Evolutionary conservation across 2,113 vertebrate genomes (phyloP).

Genomic region (Neoarius graeffei): DNA sequence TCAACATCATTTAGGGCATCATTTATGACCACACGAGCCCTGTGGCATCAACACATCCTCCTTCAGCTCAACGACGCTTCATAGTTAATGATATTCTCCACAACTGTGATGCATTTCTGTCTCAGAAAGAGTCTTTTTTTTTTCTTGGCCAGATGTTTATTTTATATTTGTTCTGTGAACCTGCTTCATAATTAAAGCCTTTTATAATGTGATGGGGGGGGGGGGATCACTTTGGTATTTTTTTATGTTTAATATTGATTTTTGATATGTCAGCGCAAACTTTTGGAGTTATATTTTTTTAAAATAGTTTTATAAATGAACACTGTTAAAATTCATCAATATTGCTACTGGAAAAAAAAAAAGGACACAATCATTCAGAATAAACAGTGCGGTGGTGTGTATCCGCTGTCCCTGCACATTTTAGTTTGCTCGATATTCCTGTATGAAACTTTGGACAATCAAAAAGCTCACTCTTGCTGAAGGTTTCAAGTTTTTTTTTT

Average conservation of each 20-base stretch:
- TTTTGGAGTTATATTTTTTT: not conserved
- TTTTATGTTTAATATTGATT: not conserved
- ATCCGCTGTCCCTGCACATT: not conserved
- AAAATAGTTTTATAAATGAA: not conserved
- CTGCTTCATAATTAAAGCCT: not conserved
- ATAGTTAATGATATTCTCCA: not conserved
- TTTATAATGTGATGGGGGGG: not conserved
- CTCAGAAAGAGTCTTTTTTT: not conserved
- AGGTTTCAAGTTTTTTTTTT: slow-evolving; percentile 53
- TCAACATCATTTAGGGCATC: slow-evolving; percentile 17
- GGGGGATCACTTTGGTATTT: not conserved
- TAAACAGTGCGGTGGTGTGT: not conserved
- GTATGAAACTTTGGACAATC: not conserved
- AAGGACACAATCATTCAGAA: not conserved
- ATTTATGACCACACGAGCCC: slow-evolving; percentile 29
- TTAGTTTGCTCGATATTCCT: slow-evolving; percentile 4
- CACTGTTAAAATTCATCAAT: not conserved
- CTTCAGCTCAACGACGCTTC: not conserved
- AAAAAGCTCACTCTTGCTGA: slow-evolving; percentile 52
- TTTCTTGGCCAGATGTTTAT: not conserved
- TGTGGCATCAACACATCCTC: slow-evolving; percentile 27
- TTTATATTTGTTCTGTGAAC: not conserved
- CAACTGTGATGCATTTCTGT: not conserved
- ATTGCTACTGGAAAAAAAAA: not conserved
- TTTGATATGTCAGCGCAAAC: not conserved